Percentiles rank a stretch among this genome's conserved stretches.
These are phyloP conservation scores for Bryconaethiops microstoma DNA, from an alignment of 2,797 vertebrate genomes.

Conservation along the genomic window DNA sequence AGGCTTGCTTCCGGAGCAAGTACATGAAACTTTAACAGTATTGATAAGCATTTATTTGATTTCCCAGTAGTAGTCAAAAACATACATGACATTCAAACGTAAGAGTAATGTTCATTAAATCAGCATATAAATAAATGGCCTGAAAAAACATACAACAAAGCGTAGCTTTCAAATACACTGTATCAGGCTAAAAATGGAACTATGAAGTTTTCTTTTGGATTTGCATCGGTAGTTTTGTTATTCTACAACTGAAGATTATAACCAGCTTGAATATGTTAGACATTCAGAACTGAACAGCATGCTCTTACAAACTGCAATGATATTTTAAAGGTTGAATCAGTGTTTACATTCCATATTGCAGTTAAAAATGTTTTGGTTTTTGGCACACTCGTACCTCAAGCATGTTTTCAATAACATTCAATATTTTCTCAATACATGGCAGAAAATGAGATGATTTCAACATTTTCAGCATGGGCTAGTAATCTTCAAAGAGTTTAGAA, in stretches of 20 bases:
- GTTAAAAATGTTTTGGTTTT: constrained; percentile 9
- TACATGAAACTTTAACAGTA: constrained; percentile 31
- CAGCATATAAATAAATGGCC: constrained; percentile 64
- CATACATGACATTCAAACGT: constrained; percentile 68
- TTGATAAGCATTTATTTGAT: constrained; percentile 71
- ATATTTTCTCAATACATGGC: neutral
- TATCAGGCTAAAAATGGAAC: constrained; percentile 45
- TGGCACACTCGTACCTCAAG: constrained; percentile 6
- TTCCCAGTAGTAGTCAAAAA: constrained; percentile 60
- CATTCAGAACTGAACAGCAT: constrained; percentile 65
- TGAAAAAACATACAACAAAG: constrained; percentile 66
- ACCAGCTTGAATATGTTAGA: constrained; percentile 61
- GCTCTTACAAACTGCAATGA: constrained; percentile 69
- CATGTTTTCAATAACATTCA: constrained; percentile 37
- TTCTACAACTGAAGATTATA: constrained; percentile 53
- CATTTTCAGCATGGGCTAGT: neutral
- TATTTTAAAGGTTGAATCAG: constrained; percentile 56
- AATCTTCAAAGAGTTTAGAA: neutral
- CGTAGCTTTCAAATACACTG: constrained; percentile 58
- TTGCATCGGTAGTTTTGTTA: constrained; percentile 53
- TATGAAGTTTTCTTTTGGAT: constrained; percentile 27
- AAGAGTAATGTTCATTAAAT: constrained; percentile 35
- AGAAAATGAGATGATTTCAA: neutral
- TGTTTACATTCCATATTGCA: constrained; percentile 59
- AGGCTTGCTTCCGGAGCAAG: neutral